Evolutionary conservation across 2,797 vertebrate genomes (phyloP).

Genomic region (Muraenolepis orangiensis): DNA sequence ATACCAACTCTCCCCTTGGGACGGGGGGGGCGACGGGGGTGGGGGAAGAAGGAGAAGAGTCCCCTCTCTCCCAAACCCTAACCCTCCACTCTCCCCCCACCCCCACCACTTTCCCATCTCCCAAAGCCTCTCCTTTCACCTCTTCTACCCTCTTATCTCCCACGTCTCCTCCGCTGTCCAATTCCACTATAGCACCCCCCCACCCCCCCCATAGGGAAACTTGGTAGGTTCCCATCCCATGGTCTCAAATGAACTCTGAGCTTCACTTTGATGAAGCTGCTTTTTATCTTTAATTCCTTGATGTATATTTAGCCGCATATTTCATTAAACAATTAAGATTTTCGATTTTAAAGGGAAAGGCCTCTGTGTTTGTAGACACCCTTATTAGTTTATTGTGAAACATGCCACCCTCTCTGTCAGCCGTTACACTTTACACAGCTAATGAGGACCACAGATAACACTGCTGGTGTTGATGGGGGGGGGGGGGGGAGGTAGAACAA

Average conservation of each 20-base stretch:
- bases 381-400: background rate
- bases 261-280: background rate
- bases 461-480: background rate
- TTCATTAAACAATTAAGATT: too few relatives aligned
- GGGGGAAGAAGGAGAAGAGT: conserved; percentile 13
- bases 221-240: background rate
- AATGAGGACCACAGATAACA: conserved; percentile 58
- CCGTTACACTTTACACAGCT: conserved; percentile 19
- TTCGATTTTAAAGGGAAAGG: background rate
- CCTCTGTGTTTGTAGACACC: background rate
- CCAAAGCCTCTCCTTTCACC: background rate
- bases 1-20: conserved; percentile 56
- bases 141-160: background rate
- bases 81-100: background rate
- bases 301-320: background rate
- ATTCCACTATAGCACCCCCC: too few relatives aligned
- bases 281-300: background rate
- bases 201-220: background rate
- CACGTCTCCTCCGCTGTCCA: too few relatives aligned
- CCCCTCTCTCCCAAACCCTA: background rate
- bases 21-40: too few relatives aligned
- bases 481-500: too few relatives aligned
- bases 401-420: background rate
- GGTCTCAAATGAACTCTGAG: background rate
- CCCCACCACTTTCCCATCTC: conserved; percentile 11